phyloP scores from a whole-genome alignment of 2,797 vertebrate species.

The Pogonophryne albipinna region DNA sequence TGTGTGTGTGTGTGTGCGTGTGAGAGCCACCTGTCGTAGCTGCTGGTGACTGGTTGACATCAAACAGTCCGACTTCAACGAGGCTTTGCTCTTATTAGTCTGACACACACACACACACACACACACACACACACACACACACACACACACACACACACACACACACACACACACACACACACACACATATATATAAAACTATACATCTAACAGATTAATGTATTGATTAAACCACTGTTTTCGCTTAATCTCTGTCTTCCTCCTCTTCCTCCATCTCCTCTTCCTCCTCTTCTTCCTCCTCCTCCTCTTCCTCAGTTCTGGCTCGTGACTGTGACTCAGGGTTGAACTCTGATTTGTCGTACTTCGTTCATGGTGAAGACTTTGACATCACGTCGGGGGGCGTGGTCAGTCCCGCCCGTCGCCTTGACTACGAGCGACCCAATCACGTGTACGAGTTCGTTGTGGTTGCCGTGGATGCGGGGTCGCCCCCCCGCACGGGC shows the following conservation, averaged over 20 bases:
- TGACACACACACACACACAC: too few relatives aligned
- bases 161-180: too few relatives aligned
- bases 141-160: too few relatives aligned
- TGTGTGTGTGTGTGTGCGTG: too few relatives aligned
- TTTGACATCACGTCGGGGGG: conserved; percentile 89
- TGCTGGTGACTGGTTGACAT: too few relatives aligned
- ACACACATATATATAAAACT: conserved; percentile 9
- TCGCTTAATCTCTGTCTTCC: neutral
- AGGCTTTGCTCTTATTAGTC: too few relatives aligned
- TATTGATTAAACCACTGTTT: conserved; percentile 14
- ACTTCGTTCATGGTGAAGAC: conserved; percentile 87
- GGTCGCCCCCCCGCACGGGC: conserved; percentile 87
- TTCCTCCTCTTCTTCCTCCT: too few relatives aligned
- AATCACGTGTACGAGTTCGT: conserved; percentile 93
- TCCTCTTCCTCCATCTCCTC: too few relatives aligned
- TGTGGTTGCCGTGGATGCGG: conserved; percentile 90
- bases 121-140: too few relatives aligned
- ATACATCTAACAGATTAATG: conserved; percentile 8
- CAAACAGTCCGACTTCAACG: too few relatives aligned
- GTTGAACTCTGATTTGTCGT: conserved; percentile 88
- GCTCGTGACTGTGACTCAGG: conserved; percentile 92
- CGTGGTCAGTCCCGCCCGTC: conserved; percentile 85
- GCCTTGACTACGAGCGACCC: conserved; percentile 89
- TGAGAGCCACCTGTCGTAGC: too few relatives aligned
- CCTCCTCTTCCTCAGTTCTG: conserved; percentile 75